phyloP scores from a whole-genome alignment of 2,888 invertebrate genomes.

The Teleogryllus oceanicus region DNA sequence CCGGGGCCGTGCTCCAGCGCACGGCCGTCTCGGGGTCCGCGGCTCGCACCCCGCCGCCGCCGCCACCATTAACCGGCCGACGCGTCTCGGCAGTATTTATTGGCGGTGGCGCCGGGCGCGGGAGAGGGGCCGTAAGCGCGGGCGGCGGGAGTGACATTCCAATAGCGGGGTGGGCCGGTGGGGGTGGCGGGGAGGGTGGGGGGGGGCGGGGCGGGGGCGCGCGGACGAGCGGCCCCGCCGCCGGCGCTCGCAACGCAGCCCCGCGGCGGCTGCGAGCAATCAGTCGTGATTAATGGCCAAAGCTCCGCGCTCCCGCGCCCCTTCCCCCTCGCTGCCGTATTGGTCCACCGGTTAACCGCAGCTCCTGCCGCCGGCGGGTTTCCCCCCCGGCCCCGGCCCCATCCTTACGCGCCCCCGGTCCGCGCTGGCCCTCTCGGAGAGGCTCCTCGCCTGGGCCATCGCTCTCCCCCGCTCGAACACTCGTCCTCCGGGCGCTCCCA shows the following conservation, averaged over 20 bases:
- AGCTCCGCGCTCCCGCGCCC: no score
- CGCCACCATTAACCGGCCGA: background rate
- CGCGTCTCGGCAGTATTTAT: background rate
- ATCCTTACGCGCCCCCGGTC: no score
- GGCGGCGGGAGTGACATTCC: constrained; percentile 6
- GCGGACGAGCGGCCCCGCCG: background rate
- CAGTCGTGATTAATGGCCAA: constrained; percentile 28
- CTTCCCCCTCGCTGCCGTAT: no score
- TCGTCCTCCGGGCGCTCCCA: background rate
- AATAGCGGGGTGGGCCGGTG: background rate
- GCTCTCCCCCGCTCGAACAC: no score
- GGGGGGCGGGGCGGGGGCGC: background rate
- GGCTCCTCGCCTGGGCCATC: no score
- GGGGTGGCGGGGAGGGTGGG: background rate
- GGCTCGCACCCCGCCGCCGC: constrained; percentile 2
- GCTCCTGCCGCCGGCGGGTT: constrained; percentile 18
- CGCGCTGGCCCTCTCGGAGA: no score
- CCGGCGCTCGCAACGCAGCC: background rate
- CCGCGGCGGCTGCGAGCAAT: constrained; percentile 25
- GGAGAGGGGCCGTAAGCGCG: background rate
- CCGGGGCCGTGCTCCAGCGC: background rate
- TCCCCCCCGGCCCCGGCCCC: no score
- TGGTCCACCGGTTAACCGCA: constrained; percentile 18
- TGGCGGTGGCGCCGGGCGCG: background rate
- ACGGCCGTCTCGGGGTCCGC: background rate